Conservation (phyloP, 2,888 invertebrate genomes). For the Ptilodon capucinus region DNA sequence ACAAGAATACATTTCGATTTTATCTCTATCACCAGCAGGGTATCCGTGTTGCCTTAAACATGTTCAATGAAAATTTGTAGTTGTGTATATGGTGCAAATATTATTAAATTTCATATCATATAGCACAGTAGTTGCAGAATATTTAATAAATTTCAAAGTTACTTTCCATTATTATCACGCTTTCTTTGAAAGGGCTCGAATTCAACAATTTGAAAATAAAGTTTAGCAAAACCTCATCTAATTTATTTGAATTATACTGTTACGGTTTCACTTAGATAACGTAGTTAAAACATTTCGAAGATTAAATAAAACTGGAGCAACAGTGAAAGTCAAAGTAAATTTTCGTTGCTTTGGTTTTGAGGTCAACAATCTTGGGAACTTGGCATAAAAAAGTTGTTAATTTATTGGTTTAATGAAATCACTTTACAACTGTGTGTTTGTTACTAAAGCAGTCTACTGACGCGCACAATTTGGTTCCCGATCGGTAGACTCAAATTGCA, state of each 20-base stretch:
- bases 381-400: slow-evolving; percentile 17
- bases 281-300: slow-evolving; percentile 22
- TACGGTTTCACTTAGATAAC: slow-evolving; percentile 19
- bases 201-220: slow-evolving; percentile 20
- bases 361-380: slow-evolving; percentile 15
- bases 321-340: slow-evolving; percentile 23
- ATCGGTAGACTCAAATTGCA: too few relatives aligned
- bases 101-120: too few relatives aligned
- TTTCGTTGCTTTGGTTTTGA: slow-evolving; percentile 19
- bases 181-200: slow-evolving; percentile 10
- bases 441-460: too few relatives aligned
- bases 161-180: too few relatives aligned
- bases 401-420: slow-evolving; percentile 14
- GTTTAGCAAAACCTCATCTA: slow-evolving; percentile 15
- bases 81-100: too few relatives aligned
- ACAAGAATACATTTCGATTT: too few relatives aligned
- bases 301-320: slow-evolving; percentile 25
- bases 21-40: too few relatives aligned
- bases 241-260: slow-evolving; percentile 24
- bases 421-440: slow-evolving; percentile 2
- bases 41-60: too few relatives aligned
- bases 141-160: too few relatives aligned
- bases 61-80: too few relatives aligned
- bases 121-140: too few relatives aligned
- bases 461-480: too few relatives aligned